A percentile compares a stretch with the other conserved stretches of the same genome.
These are phyloP conservation scores for Corythornis leucogaster DNA, from an alignment of 2,797 vertebrate species.

Conservation along the genomic window DNA sequence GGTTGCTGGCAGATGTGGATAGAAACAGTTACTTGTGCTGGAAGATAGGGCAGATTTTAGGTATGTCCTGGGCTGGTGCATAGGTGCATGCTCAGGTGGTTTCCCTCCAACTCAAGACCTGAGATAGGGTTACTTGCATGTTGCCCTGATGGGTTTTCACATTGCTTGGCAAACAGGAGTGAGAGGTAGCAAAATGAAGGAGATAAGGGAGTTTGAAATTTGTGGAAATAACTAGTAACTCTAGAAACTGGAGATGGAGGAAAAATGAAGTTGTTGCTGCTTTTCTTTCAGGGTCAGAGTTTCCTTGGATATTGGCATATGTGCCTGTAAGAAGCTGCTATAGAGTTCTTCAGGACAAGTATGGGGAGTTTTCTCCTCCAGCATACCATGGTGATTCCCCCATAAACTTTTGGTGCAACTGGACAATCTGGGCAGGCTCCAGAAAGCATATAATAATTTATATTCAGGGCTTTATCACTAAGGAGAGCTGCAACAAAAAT, in stretches of 20 bases:
- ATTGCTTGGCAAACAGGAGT: rapidly evolving
- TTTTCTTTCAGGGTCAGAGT: conserved; percentile 35
- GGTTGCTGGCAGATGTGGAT: background rate
- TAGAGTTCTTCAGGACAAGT: conserved; percentile 10
- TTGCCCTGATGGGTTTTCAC: background rate
- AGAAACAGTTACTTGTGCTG: background rate
- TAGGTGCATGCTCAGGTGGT: background rate
- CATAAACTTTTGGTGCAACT: conserved; percentile 58
- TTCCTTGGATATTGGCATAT: conserved; percentile 24
- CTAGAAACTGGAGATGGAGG: background rate
- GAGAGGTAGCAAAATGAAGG: background rate
- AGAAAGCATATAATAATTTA: conserved; percentile 64
- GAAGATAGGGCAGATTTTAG: background rate
- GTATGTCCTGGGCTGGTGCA: background rate
- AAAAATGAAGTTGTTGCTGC: background rate
- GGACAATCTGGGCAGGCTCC: conserved; percentile 67
- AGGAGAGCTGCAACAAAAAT: conserved; percentile 36
- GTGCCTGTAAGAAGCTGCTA: conserved; percentile 58
- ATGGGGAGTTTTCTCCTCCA: conserved; percentile 60
- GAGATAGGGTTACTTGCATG: rapidly evolving
- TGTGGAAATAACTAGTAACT: background rate
- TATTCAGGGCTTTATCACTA: conserved; percentile 21
- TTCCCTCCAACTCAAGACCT: background rate
- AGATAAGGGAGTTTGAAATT: background rate
- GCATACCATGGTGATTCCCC: background rate